Conservation (phyloP, 2,113 vertebrate species). For the Physeter macrocephalus region DNA sequence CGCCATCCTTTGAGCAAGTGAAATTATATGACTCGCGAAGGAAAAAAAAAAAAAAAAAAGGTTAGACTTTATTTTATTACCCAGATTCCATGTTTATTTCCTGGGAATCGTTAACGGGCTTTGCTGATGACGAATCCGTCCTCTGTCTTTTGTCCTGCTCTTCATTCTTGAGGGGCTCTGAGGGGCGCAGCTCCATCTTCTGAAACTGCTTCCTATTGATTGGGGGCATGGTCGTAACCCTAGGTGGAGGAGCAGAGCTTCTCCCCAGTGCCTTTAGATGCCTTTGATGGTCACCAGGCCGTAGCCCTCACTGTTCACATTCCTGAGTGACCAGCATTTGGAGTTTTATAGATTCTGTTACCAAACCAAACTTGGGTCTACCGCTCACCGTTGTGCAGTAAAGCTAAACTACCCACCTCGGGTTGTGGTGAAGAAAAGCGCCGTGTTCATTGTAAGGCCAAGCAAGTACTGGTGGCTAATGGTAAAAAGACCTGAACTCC, state of each 20-base stretch:
- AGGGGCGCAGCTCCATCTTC: fast-evolving
- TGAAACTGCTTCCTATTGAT: not conserved
- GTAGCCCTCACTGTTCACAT: not conserved
- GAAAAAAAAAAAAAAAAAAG: not conserved
- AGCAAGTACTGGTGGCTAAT: not conserved
- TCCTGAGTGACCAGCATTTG: not conserved
- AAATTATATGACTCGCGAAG: not conserved
- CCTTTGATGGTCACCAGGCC: not conserved
- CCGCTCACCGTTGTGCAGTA: not conserved
- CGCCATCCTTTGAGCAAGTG: not conserved
- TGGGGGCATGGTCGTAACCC: not conserved
- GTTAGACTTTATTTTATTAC: not conserved
- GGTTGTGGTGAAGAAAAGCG: not conserved
- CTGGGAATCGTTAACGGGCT: not conserved
- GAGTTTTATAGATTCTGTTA: not conserved
- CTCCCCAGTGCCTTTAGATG: not conserved
- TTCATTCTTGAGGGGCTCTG: not conserved
- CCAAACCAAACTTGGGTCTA: not conserved
- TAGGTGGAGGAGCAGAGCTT: not conserved
- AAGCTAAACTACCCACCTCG: not conserved
- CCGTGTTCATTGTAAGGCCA: not conserved
- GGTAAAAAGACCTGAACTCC: not conserved
- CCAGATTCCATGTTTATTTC: not conserved
- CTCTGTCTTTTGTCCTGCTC: not conserved
- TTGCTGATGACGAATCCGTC: not conserved